Evolutionary conservation across 2,888 invertebrate species (phyloP).

Genomic region (Campoletis raptor): DNA sequence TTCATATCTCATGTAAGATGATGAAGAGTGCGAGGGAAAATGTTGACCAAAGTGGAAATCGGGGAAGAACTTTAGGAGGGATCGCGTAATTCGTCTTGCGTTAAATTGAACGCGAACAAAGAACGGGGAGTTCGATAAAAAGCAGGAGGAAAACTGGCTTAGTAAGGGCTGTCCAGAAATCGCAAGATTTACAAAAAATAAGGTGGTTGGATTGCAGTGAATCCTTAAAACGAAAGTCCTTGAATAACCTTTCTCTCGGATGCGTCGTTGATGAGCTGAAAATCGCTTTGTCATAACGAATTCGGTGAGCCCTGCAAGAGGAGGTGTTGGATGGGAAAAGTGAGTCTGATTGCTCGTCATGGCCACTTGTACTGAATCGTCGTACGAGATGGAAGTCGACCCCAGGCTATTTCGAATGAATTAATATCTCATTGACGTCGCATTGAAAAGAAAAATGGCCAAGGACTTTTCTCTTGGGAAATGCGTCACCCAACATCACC

Average conservation of each 20-base stretch:
- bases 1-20: not conserved
- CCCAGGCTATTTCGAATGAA: not conserved
- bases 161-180: not conserved
- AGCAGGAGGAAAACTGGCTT: not conserved
- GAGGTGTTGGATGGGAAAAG: not conserved
- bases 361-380: not conserved
- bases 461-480: not conserved
- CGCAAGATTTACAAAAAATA: not conserved
- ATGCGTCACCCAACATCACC: not conserved
- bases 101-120: conserved; percentile 38
- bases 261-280: not conserved
- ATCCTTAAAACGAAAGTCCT: not conserved
- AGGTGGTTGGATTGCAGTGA: not conserved
- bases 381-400: not conserved
- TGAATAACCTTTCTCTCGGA: not conserved
- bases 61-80: conserved; percentile 13
- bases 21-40: not conserved
- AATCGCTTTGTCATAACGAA: not conserved
- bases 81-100: conserved; percentile 41
- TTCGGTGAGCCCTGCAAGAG: not conserved
- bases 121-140: not conserved
- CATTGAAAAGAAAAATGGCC: not conserved
- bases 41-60: not conserved
- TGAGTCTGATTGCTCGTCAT: not conserved
- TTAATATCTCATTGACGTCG: not conserved